Base-by-base conservation (phyloP, 92 coral and sea anemone genomes). In the Porites evermanni region DNA sequence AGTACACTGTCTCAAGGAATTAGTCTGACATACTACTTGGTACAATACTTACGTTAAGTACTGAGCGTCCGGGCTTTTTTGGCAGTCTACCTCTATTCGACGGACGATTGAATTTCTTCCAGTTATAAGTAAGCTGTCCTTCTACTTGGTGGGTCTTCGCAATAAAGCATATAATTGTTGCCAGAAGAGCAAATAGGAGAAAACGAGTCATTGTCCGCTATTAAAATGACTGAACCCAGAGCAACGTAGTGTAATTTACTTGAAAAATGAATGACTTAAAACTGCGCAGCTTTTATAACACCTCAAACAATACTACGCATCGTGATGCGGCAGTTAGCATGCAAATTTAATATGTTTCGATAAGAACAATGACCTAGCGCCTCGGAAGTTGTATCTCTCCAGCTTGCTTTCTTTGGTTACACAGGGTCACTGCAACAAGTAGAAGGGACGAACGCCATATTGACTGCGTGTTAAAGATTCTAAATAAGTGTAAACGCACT, bases 61-160 rank as follows among this genome's bases (percentile, higher is more conserved):
- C 47, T 38, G 47, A 38, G 7, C 47, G 47, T 38, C 47, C 47
- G 7, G 20, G 13, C 2, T 79, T 79, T 24, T 47, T n/a, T 14
- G 74, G 19, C 1, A 23, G 61, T 7, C 70, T 60, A 12, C 53
- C 18, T 2, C 20, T 12, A 0, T 5, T 16, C 20, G 64, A 64
- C 8, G 47, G 47, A 38, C 6, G 47, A 3, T 38, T 38, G 5
- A 12, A 8, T 2, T 73, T 3, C 63, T 56, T 7, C 61, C 32
- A 21, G 65, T 53, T 74, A 51, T 20, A 79, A 65, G 74, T 2
- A 14, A 79, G 47, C 20, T 79, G 83, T 23, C 83, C 83, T 7
- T 79, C 60, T 51, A 53, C 60, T 12, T 21, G 64, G 26, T 9
- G 52, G 4, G 64, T 21, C 12, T 20, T 47, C 44, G 14, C 72